Evolutionary conservation across 2,113 vertebrate species (phyloP).

Genomic region (Archocentrus centrarchus): DNA sequence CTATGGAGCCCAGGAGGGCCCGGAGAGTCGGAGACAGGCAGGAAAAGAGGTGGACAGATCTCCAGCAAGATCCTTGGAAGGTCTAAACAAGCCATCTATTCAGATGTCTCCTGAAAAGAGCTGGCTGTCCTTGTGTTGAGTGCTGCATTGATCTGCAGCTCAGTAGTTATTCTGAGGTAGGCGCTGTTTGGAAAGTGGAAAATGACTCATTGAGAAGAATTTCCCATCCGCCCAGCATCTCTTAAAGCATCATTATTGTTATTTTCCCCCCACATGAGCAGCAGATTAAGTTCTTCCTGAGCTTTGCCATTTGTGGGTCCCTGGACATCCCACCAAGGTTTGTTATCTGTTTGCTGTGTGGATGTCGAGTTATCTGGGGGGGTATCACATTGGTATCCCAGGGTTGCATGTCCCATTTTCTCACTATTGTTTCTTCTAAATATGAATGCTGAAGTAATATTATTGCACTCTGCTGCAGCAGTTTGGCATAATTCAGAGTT

Average conservation of each 20-base stretch:
- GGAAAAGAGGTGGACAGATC: constrained; percentile 11
- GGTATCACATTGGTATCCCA: not conserved
- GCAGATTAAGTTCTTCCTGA: constrained; percentile 26
- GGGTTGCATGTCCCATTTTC: not conserved
- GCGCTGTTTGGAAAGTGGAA: constrained; percentile 43
- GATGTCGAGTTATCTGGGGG: not conserved
- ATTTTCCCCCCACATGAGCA: not conserved
- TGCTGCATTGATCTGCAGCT: constrained; percentile 51
- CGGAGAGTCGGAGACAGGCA: not conserved
- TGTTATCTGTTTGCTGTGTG: constrained; percentile 21
- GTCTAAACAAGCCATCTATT: constrained; percentile 35
- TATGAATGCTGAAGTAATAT: not conserved
- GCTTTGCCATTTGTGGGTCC: constrained; percentile 11
- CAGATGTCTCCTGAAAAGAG: constrained; percentile 45
- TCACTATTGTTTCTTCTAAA: not conserved
- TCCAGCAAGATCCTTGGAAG: constrained; percentile 20
- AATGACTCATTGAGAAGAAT: constrained; percentile 38
- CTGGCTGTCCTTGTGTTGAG: constrained; percentile 47
- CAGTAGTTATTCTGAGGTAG: constrained; percentile 34
- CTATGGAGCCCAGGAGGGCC: not conserved
- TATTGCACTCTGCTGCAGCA: too few relatives aligned
- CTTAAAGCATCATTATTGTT: constrained; percentile 6
- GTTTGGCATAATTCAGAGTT: too few relatives aligned
- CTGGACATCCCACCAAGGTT: constrained; percentile 2
- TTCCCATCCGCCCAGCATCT: constrained; percentile 21